Evolutionary conservation across 2,888 invertebrate species (phyloP), one percentile per base, ranked within the genome.

Genomic region (Folsomia manolachei): DNA sequence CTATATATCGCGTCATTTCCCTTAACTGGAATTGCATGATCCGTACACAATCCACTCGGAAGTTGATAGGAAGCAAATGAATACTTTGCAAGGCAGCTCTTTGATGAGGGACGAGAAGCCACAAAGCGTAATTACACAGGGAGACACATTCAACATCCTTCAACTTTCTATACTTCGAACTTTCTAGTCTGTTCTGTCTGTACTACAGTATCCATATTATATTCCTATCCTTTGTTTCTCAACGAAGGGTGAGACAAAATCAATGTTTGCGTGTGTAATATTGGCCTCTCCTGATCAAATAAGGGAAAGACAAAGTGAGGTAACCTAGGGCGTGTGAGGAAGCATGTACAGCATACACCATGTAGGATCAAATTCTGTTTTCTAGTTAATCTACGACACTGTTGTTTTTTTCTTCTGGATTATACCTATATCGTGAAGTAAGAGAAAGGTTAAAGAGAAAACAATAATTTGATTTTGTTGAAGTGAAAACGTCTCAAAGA

Each of bases 201-300:
- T n/a, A n/a, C n/a, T n/a, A n/a, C n/a, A n/a, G n/a, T n/a, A n/a
- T n/a, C n/a, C n/a, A n/a, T n/a, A n/a, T n/a, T n/a, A n/a, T n/a
- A n/a, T n/a, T n/a, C n/a, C n/a, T n/a, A n/a, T n/a, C n/a, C n/a
- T n/a, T 9, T 56, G 53, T 63, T 70, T 65, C 52, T 66, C n/a
- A 25, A 52, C 51, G 65, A 27, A 27, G 71, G 71, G 71, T 66
- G 62, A 67, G 66, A 66, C 71, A 66, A 71, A 70, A 71, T 71
- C 71, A 67, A 71, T 71, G 71, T 71, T 71, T 71, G 71, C 71
- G 71, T 71, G 71, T 67, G 66, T 71, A 61, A 70, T 69, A 69
- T 66, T 66, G 65, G 65, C 65, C 52, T 66, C 39, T 39, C 39
- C 14, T 39, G 39, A 39, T 39, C 39, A 39, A 39, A 39, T 39